Percentiles rank a stretch among this genome's conserved stretches.
These are phyloP conservation scores for Tribolium freemani DNA, from an alignment of 2,888 invertebrate species.

Conservation along the genomic window DNA sequence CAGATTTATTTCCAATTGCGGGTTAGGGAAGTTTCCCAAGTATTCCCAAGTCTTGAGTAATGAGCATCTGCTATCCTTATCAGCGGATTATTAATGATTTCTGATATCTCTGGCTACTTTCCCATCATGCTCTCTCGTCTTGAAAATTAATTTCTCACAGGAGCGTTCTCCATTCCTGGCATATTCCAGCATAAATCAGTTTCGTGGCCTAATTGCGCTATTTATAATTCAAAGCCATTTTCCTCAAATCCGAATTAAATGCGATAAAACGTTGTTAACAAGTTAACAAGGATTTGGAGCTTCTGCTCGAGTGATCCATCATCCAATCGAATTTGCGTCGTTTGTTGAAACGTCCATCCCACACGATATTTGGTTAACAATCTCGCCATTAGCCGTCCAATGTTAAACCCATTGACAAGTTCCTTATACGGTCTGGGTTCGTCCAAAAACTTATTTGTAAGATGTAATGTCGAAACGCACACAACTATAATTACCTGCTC, in stretches of 20 bases:
- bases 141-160: conserved; percentile 3
- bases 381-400: conserved; percentile 44
- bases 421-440: conserved; percentile 36
- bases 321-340: conserved; percentile 41
- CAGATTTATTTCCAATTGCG: no score
- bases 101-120: neutral
- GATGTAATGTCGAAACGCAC: conserved; percentile 15
- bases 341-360: conserved; percentile 41
- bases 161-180: neutral
- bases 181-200: conserved; percentile 19
- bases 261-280: conserved; percentile 36
- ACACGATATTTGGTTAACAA: conserved; percentile 49
- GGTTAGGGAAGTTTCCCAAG: no score
- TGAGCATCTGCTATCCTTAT: neutral
- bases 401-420: conserved; percentile 46
- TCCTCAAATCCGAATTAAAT: neutral
- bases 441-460: conserved; percentile 38
- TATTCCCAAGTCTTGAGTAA: neutral
- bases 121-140: neutral
- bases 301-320: conserved; percentile 25
- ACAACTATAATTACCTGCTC: conserved; percentile 40
- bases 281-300: conserved; percentile 26
- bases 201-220: conserved; percentile 22
- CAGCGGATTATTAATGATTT: neutral
- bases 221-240: conserved; percentile 10